Percentiles rank a stretch among this genome's conserved stretches.
Conservation (phyloP, 2,888 invertebrate genomes). For the Acanthosepion pharaonis region DNA sequence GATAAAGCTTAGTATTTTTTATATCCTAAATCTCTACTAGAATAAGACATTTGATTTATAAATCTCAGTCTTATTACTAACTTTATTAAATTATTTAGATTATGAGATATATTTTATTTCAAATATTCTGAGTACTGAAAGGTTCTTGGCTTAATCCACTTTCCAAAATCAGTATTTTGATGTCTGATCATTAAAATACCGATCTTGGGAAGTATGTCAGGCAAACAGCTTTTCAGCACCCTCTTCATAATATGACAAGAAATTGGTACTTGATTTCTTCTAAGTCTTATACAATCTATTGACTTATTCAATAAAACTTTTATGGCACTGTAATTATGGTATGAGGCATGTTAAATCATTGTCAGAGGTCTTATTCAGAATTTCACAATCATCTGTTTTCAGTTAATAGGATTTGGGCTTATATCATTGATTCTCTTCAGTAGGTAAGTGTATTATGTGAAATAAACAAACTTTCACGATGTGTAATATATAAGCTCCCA, state of each 20-base stretch:
- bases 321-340: background rate
- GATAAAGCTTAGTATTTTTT: background rate
- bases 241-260: background rate
- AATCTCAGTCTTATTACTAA: background rate
- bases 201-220: too few species aligned
- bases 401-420: background rate
- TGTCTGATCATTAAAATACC: too few species aligned
- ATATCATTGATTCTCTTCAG: background rate
- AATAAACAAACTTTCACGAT: too few species aligned
- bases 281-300: background rate
- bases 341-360: constrained; percentile 4
- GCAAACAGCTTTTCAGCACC: background rate
- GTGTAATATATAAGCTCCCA: background rate
- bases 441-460: background rate
- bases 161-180: too few species aligned
- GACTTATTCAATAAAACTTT: background rate
- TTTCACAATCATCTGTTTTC: background rate
- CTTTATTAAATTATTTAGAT: background rate
- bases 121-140: background rate
- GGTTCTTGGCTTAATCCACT: too few species aligned
- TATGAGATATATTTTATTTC: background rate
- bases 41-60: background rate
- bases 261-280: background rate
- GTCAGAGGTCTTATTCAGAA: background rate
- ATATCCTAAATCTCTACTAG: background rate